A percentile compares a stretch with the other conserved stretches of the same genome.
These are phyloP conservation scores for Asbolus verrucosus DNA, from an alignment of 1,140 invertebrate genomes.

Conservation along the genomic window DNA sequence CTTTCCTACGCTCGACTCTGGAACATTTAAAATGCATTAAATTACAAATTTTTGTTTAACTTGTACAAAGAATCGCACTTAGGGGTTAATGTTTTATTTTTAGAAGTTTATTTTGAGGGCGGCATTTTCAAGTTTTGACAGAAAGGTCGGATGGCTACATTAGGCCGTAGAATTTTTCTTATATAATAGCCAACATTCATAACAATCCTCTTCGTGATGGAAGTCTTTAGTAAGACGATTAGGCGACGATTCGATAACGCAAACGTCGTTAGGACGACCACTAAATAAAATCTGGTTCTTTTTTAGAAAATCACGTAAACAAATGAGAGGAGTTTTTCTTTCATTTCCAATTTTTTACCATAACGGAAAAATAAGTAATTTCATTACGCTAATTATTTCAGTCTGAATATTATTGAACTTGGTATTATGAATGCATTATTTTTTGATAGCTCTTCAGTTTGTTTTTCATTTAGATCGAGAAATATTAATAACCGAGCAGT, in stretches of 20 bases:
- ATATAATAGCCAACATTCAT: slow-evolving; percentile 20
- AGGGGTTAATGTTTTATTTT: too few species aligned
- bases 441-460: slow-evolving; percentile 16
- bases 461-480: slow-evolving; percentile 23
- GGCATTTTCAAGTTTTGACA: slow-evolving; percentile 2
- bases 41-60: too few species aligned
- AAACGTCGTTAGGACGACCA: slow-evolving; percentile 17
- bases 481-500: slow-evolving; percentile 7
- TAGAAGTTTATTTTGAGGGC: background rate
- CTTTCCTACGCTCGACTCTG: too few species aligned
- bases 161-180: slow-evolving; percentile 5
- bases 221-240: slow-evolving; percentile 30
- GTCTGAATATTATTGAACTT: too few species aligned
- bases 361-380: background rate
- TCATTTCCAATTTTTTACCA: too few species aligned
- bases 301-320: background rate
- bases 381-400: background rate
- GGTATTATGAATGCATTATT: slow-evolving; percentile 23
- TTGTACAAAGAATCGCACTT: too few species aligned
- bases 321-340: background rate
- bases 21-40: too few species aligned
- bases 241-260: slow-evolving; percentile 27
- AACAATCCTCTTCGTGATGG: slow-evolving; percentile 20
- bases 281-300: slow-evolving; percentile 24
- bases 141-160: slow-evolving; percentile 9